Percentiles rank a stretch among this genome's conserved stretches.
Evolutionary conservation across 2,888 invertebrate species (phyloP).

Genomic region (Didymodactylos carnosus): DNA sequence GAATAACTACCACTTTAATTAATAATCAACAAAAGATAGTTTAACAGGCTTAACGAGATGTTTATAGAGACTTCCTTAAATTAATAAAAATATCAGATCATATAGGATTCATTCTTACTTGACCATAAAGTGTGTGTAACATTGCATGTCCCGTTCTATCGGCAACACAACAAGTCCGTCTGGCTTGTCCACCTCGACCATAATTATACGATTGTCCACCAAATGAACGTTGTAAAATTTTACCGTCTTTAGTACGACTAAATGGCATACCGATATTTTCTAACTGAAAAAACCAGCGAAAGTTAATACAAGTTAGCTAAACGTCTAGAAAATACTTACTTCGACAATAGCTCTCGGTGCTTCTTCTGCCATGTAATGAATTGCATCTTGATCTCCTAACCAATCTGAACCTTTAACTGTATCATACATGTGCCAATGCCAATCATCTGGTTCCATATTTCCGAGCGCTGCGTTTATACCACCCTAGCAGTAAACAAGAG

Average conservation of each 20-base stretch:
- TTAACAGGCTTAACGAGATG: too few relatives aligned
- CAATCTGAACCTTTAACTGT: conserved; percentile 96
- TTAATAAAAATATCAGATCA: too few relatives aligned
- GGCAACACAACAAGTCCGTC: not conserved
- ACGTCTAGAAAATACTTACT: too few relatives aligned
- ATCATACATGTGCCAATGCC: conserved; percentile 93
- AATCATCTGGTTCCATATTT: conserved; percentile 75
- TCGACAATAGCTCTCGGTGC: not conserved
- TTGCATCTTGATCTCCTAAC: conserved; percentile 73
- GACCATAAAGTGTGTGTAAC: conserved; percentile 7
- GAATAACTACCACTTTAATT: too few relatives aligned
- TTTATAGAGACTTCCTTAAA: too few relatives aligned
- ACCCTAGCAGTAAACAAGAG: too few relatives aligned
- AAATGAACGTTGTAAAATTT: conserved; percentile 5
- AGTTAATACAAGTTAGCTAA: too few relatives aligned
- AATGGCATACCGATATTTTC: conserved; percentile 2
- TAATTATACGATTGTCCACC: not conserved
- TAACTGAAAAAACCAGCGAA: too few relatives aligned
- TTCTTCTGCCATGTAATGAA: not conserved
- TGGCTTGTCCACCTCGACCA: not conserved
- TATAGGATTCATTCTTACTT: not conserved
- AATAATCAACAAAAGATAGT: too few relatives aligned
- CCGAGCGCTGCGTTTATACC: conserved; percentile 94
- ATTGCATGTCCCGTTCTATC: conserved; percentile 9
- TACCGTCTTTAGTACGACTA: not conserved